Evolutionary conservation across 2,888 invertebrate species (phyloP).

Genomic region (Junonia oenone): DNA sequence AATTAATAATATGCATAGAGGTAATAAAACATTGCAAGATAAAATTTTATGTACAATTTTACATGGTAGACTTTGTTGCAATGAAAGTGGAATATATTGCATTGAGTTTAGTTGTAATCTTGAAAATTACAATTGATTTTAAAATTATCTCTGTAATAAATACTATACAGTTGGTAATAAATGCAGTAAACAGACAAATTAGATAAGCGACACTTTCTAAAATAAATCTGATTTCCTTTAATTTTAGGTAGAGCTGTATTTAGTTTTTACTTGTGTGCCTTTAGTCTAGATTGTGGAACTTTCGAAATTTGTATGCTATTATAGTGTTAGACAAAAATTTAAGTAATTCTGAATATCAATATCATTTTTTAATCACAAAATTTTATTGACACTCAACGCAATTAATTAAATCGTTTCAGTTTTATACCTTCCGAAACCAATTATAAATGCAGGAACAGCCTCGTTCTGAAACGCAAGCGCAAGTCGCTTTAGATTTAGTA

Average conservation of each 20-base stretch:
- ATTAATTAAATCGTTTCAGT: background rate
- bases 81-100: background rate
- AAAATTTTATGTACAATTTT: background rate
- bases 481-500: constrained; percentile 13
- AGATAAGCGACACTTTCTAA: too few relatives aligned
- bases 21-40: background rate
- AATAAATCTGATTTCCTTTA: too few relatives aligned
- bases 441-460: constrained; percentile 1
- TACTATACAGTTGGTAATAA: too few relatives aligned
- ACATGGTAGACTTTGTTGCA: background rate
- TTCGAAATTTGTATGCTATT: background rate
- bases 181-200: too few relatives aligned
- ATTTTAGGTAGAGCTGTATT: too few relatives aligned
- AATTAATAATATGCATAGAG: background rate
- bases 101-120: background rate
- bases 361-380: background rate
- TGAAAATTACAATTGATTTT: background rate
- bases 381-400: background rate
- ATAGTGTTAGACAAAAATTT: background rate
- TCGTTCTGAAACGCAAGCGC: constrained; percentile 1
- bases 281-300: too few relatives aligned
- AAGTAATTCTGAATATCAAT: background rate
- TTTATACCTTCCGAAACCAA: background rate
- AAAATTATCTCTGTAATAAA: too few relatives aligned
- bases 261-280: too few relatives aligned